Percentiles rank a stretch among this genome's conserved stretches.
Conservation (phyloP, 2,888 invertebrate species). For the Hedya salicella region DNA sequence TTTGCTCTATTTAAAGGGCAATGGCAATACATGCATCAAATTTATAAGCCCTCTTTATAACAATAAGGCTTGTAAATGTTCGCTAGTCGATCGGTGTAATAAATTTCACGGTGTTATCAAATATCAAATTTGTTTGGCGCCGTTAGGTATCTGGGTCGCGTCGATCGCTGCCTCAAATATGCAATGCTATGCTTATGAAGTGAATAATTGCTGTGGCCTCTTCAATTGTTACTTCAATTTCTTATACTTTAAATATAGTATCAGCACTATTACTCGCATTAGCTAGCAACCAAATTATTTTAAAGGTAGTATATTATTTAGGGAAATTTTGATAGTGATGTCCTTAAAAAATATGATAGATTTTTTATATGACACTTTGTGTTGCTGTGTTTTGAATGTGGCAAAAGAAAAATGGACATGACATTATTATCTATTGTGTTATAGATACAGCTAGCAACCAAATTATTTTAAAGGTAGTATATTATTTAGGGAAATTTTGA, state of each 20-base stretch:
- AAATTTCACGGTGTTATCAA: constrained; percentile 54
- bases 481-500: too few relatives aligned
- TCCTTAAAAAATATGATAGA: too few relatives aligned
- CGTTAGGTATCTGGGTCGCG: constrained; percentile 53
- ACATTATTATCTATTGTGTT: too few relatives aligned
- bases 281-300: too few relatives aligned
- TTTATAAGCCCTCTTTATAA: neutral
- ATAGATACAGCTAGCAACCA: too few relatives aligned
- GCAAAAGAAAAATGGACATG: too few relatives aligned
- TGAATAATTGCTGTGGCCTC: constrained; percentile 46
- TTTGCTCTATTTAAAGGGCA: neutral
- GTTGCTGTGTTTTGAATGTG: too few relatives aligned
- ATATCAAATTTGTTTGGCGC: constrained; percentile 49
- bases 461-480: too few relatives aligned
- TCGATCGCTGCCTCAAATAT: constrained; percentile 48
- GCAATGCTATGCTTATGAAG: constrained; percentile 52
- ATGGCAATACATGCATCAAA: neutral
- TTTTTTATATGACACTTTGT: too few relatives aligned
- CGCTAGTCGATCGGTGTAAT: constrained; percentile 17
- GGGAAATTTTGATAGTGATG: too few relatives aligned
- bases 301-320: too few relatives aligned
- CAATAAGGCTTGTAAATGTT: constrained; percentile 4
- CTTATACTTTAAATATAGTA: neutral
- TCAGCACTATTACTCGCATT: too few relatives aligned
- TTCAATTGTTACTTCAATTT: constrained; percentile 29